phyloP scores from a whole-genome alignment of 2,888 invertebrate species.

The Drosophila sordidula region DNA sequence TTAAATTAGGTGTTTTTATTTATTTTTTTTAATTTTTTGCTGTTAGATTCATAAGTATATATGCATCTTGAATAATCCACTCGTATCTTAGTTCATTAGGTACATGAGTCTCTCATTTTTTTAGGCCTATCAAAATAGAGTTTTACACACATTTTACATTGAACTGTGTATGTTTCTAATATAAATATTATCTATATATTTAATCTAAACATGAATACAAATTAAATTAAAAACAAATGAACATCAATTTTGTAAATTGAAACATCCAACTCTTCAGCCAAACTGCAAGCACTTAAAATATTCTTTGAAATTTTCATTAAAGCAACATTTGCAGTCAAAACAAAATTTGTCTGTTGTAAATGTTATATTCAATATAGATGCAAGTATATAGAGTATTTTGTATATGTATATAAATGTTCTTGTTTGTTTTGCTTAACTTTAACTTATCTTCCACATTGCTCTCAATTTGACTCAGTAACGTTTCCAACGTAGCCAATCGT shows the following conservation, averaged over 20 bases:
- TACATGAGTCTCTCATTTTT: constrained; percentile 81
- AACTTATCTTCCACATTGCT: constrained; percentile 62
- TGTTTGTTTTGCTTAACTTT: constrained; percentile 14
- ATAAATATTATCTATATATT: constrained; percentile 21
- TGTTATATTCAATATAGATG: constrained; percentile 16
- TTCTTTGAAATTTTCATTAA: constrained; percentile 26
- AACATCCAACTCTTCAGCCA: constrained; percentile 1
- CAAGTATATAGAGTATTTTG: constrained; percentile 48
- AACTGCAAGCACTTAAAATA: constrained; percentile 9
- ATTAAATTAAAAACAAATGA: not conserved
- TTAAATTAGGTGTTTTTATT: constrained; percentile 6
- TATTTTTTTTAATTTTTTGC: constrained; percentile 22
- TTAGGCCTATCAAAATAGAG: constrained; percentile 54
- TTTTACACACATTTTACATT: constrained; percentile 40
- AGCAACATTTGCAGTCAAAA: constrained; percentile 42
- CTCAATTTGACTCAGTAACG: constrained; percentile 46
- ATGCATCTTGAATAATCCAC: constrained; percentile 27
- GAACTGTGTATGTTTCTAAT: constrained; percentile 17
- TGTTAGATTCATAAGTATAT: constrained; percentile 15
- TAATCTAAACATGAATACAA: constrained; percentile 34
- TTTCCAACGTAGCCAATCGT: constrained; percentile 26
- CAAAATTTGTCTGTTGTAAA: constrained; percentile 17
- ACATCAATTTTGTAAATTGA: not conserved
- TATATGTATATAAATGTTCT: constrained; percentile 44
- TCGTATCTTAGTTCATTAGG: constrained; percentile 62